A percentile compares a stretch with the other conserved stretches of the same genome.
Conservation (phyloP, 2,888 invertebrate genomes). For the Macrophya annulata region DNA sequence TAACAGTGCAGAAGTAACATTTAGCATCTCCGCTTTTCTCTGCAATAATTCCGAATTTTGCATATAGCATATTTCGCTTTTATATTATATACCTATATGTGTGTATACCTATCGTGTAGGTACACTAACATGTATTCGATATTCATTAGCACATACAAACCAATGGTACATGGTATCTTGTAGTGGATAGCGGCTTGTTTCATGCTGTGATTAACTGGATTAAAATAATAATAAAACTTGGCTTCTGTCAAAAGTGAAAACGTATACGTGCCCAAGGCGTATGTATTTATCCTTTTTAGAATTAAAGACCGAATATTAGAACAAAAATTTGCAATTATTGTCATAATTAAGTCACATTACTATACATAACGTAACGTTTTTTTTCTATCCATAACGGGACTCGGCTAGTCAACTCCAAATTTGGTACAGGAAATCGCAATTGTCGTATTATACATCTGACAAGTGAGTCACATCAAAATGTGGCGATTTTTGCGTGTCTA, state of each 20-base stretch:
- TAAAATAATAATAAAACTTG: background rate
- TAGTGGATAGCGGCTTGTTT: background rate
- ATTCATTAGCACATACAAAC: background rate
- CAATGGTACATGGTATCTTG: background rate
- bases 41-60: slow-evolving; percentile 21
- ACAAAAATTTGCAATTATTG: background rate
- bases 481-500: too few relatives aligned
- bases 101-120: background rate
- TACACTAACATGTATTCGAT: background rate
- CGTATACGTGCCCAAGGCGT: background rate
- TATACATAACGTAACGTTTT: background rate
- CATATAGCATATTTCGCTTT: slow-evolving; percentile 9
- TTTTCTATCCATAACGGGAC: background rate
- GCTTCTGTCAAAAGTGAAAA: slow-evolving; percentile 39
- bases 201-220: slow-evolving; percentile 9
- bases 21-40: background rate
- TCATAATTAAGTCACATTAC: slow-evolving; percentile 1
- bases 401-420: background rate
- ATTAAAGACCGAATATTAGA: background rate
- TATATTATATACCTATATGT: background rate
- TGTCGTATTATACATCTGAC: background rate
- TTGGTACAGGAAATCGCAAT: background rate
- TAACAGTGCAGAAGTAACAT: background rate
- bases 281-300: background rate
- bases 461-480: background rate